These are phyloP conservation scores for Chromobotia macracanthus DNA, from an alignment of 2,797 vertebrate species.

Conservation along the genomic window DNA sequence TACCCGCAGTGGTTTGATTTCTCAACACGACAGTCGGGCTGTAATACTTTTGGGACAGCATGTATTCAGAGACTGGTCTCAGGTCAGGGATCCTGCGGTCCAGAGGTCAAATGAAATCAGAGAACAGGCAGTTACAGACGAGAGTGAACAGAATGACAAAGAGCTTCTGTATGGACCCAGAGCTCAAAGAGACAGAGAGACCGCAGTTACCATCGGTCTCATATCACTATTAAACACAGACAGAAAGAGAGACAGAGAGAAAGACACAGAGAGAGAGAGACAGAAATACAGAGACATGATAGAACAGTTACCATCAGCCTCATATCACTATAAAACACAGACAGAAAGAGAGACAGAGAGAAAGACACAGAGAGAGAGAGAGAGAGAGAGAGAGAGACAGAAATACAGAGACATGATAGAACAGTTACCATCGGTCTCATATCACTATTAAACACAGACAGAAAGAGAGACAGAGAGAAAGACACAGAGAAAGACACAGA, in stretches of 20 bases:
- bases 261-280: slow-evolving; percentile 19
- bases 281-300: slow-evolving; percentile 39
- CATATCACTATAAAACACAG: not conserved
- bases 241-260: too few relatives aligned
- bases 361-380: slow-evolving; percentile 40
- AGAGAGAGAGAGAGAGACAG: slow-evolving; percentile 41
- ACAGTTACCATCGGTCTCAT: not conserved
- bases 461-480: slow-evolving; percentile 51
- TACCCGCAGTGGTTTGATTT: too few relatives aligned
- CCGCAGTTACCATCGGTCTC: too few relatives aligned
- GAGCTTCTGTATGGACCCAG: slow-evolving; percentile 50
- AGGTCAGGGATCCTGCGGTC: slow-evolving; percentile 47
- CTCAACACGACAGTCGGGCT: not conserved
- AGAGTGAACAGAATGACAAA: slow-evolving; percentile 55
- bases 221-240: too few relatives aligned
- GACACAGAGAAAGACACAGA: slow-evolving; percentile 49
- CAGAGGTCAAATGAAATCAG: slow-evolving; percentile 55
- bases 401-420: slow-evolving; percentile 10
- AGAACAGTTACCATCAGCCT: not conserved
- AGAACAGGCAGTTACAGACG: slow-evolving; percentile 6
- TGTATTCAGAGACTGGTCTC: slow-evolving; percentile 45
- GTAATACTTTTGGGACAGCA: slow-evolving; percentile 41
- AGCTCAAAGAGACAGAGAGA: slow-evolving; percentile 24
- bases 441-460: slow-evolving; percentile 42
- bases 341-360: slow-evolving; percentile 50